phyloP scores from a whole-genome alignment of 1,140 invertebrate species.

The Yoshiicerus persimilis region DNA sequence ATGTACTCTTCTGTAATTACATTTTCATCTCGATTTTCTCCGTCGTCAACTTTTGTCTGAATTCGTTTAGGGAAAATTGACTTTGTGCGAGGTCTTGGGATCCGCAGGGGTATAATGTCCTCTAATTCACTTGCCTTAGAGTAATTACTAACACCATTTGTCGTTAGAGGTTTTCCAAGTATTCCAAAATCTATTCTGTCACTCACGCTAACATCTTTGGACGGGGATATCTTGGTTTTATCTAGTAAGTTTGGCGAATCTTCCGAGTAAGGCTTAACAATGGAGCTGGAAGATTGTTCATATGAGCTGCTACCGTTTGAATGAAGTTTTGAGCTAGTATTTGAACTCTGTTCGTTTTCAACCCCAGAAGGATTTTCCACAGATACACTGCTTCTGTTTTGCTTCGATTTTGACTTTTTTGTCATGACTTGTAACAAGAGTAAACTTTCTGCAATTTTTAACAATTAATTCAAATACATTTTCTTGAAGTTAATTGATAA shows the following conservation, averaged over 20 bases:
- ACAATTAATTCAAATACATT: not conserved
- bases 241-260: not conserved
- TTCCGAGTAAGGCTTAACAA: not conserved
- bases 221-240: not conserved
- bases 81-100: not conserved
- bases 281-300: not conserved
- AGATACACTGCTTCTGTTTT: not conserved
- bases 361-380: not conserved
- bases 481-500: too few relatives aligned
- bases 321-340: not conserved
- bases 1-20: constrained; percentile 2
- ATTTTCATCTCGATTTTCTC: not conserved
- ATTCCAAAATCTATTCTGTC: constrained; percentile 1
- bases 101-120: not conserved
- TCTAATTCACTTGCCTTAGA: not conserved
- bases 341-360: not conserved
- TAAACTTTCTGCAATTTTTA: not conserved
- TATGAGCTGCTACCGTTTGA: not conserved
- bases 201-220: constrained; percentile 4
- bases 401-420: constrained; percentile 32
- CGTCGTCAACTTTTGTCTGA: not conserved
- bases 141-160: not conserved
- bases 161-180: not conserved
- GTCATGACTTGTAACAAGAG: constrained; percentile 31
- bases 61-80: not conserved